Conservation (phyloP, 2,797 vertebrate genomes). For the Silurus lanzhouensis region DNA sequence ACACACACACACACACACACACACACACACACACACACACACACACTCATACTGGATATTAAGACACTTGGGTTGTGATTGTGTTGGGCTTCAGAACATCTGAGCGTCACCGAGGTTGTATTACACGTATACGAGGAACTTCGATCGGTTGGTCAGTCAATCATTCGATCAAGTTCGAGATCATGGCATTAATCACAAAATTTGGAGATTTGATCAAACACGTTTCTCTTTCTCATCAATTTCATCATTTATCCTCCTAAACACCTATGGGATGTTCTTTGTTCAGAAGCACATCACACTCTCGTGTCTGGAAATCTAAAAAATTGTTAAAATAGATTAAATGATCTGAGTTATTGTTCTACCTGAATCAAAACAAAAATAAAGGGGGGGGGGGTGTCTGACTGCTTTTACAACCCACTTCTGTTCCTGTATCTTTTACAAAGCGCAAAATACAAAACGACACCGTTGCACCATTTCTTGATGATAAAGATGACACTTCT, state of each 20-base stretch:
- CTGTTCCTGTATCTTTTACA: constrained; percentile 39
- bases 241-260: neutral
- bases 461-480: constrained; percentile 49
- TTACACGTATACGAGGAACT: neutral
- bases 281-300: constrained; percentile 35
- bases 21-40: too few relatives aligned
- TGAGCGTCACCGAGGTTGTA: neutral
- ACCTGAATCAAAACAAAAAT: neutral
- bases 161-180: constrained; percentile 1
- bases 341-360: too few relatives aligned
- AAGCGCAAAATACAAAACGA: neutral
- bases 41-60: neutral
- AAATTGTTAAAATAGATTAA: too few relatives aligned
- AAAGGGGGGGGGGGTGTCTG: constrained; percentile 34
- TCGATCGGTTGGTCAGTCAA: constrained; percentile 21
- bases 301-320: neutral
- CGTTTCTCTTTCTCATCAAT: neutral
- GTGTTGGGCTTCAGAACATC: constrained; percentile 33
- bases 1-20: too few relatives aligned
- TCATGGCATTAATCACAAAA: neutral
- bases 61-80: neutral
- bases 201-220: neutral
- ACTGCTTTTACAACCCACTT: constrained; percentile 45
- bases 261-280: neutral
- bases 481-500: constrained; percentile 53